Percentiles rank a stretch among this genome's conserved stretches.
These are phyloP conservation scores for Spheniscus humboldti DNA, from an alignment of 2,797 vertebrate genomes.

Conservation along the genomic window DNA sequence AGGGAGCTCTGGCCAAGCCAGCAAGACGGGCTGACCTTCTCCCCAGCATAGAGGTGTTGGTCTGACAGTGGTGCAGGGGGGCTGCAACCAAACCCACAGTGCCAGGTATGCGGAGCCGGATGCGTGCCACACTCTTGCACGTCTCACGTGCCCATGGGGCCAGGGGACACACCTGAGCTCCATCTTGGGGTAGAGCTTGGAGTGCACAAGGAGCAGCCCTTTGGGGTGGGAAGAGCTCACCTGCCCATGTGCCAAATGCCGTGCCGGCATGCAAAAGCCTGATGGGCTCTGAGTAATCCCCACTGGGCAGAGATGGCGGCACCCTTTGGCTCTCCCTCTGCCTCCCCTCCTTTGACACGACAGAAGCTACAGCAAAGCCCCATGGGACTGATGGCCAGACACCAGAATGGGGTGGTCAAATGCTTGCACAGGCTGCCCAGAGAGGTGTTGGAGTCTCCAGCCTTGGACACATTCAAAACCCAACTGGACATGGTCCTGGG, in stretches of 20 bases:
- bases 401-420: neutral
- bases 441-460: neutral
- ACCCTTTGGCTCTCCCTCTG: neutral
- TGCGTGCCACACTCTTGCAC: fast-evolving
- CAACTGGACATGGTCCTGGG: neutral
- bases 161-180: neutral
- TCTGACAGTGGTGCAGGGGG: fast-evolving
- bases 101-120: fast-evolving
- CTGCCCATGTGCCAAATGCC: fast-evolving
- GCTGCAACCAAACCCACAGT: neutral
- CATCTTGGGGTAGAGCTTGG: fast-evolving
- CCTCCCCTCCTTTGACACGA: neutral
- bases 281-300: neutral
- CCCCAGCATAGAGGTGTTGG: fast-evolving
- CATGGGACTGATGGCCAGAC: fast-evolving
- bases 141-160: neutral
- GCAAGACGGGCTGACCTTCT: neutral
- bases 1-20: neutral
- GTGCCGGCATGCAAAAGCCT: fast-evolving
- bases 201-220: neutral
- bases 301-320: fast-evolving
- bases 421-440: neutral
- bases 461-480: neutral
- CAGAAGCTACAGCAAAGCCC: neutral
- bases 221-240: neutral